phyloP scores from a whole-genome alignment of 2,797 vertebrate species.

The Tokudaia tokunoshimensis region DNA sequence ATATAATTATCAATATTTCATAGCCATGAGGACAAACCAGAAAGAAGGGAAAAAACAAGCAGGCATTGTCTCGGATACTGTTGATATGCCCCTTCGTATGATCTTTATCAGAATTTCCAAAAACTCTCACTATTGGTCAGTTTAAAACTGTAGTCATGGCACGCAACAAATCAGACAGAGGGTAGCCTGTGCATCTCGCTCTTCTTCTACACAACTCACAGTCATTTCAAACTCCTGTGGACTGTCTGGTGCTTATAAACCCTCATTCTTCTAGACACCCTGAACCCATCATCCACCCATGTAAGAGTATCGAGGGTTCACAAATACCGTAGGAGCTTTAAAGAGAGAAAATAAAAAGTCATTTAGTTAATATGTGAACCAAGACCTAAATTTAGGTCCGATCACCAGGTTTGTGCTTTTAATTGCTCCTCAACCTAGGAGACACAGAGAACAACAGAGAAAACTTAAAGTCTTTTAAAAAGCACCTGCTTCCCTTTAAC shows the following conservation, averaged over 20 bases:
- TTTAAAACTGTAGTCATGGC: not conserved
- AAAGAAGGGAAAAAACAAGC: not conserved
- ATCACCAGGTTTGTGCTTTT: slow-evolving; percentile 5
- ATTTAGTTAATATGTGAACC: not conserved
- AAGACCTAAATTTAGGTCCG: not conserved
- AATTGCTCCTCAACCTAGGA: not conserved
- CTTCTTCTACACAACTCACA: not conserved
- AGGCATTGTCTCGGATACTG: not conserved
- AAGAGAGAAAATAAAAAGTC: not conserved
- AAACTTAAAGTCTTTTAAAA: not conserved
- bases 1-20: slow-evolving; percentile 14
- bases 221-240: not conserved
- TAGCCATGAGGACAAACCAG: not conserved
- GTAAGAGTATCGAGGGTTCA: not conserved
- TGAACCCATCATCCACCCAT: not conserved
- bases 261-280: not conserved
- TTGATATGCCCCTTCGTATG: not conserved
- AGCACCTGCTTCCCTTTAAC: not conserved
- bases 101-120: not conserved
- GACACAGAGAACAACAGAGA: not conserved
- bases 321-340: not conserved
- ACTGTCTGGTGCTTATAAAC: not conserved
- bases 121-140: not conserved
- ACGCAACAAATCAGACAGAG: not conserved
- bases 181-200: not conserved